A percentile compares a stretch with the other conserved stretches of the same genome.
Evolutionary conservation across 2,113 vertebrate species (phyloP).

Genomic region (Uria lomvia): DNA sequence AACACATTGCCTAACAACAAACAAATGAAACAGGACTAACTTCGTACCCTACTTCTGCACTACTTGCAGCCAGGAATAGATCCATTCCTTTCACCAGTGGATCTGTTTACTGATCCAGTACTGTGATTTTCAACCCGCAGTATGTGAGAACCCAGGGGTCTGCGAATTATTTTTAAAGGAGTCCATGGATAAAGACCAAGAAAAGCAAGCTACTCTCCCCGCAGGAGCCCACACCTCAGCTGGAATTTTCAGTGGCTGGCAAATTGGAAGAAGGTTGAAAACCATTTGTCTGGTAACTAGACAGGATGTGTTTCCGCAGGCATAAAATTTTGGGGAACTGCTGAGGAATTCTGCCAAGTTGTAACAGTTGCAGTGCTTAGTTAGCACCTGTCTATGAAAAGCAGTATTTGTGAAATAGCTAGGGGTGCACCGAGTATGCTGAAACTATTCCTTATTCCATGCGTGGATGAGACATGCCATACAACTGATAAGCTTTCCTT

Average conservation of each 20-base stretch:
- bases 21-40: not conserved
- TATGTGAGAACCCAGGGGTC: not conserved
- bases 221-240: not conserved
- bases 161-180: not conserved
- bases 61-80: not conserved
- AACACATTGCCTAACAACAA: not conserved
- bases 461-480: not conserved
- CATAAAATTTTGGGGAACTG: not conserved
- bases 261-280: not conserved
- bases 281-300: not conserved
- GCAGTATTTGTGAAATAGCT: not conserved
- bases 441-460: not conserved
- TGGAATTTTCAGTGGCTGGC: not conserved
- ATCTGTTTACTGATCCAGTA: not conserved
- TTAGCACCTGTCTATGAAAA: not conserved
- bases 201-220: not conserved
- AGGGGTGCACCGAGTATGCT: not conserved
- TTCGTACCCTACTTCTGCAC: not conserved
- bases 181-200: not conserved
- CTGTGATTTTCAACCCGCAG: not conserved
- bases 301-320: not conserved
- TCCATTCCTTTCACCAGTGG: not conserved
- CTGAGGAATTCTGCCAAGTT: not conserved
- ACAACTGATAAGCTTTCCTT: not conserved
- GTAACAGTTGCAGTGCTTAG: not conserved